Base-by-base conservation (phyloP, 2,113 vertebrate species). In the Burhinus bistriatus region DNA sequence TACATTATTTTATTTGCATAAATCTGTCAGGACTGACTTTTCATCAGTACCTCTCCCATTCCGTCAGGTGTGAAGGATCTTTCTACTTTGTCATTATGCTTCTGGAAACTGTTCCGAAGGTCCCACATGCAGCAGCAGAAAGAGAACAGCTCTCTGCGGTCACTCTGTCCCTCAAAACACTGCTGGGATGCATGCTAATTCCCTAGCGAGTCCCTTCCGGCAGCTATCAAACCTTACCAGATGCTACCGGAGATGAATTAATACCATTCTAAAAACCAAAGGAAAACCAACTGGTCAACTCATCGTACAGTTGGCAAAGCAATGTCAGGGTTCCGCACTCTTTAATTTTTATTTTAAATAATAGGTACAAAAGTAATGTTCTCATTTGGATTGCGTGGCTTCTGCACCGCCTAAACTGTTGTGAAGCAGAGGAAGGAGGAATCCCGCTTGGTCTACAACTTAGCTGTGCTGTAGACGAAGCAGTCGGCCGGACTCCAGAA, bases 301-400 rank as follows among this genome's bases (percentile, higher is more conserved):
- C 32, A 12, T 5, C 9, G 11, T 59, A 30, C 23, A 21, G 14
- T 3, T 65, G n/a, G 34, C 27, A 68, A 57, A 68, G 59, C 36
- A 30, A 14, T 2, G 20, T 27, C 54, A 21, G 40, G 11, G 11
- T 34, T 52, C 61, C 73, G 20, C 8, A 21, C 13, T 23, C 12
- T 22, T 40, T 8, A 12, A 6, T 22, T 40, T 22, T 40, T 8
- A 12, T 8, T 22, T 40, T 22, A 62, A 44, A 26, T 19, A 55
- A 5, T 6, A 14, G 0, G 6, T 34, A 7, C 26, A 16, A 27
- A 58, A 61, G 5, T 23, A 11, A 23, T 3, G 12, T 30, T 78
- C 36, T 68, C 3, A 2, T 25, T 38, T 36, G 54, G 20, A 10
- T 14, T 36, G 40, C 6, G 0, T 59, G 75, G 34, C 26, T 61